phyloP scores from a whole-genome alignment of 2,113 vertebrate genomes.

The Poeciliopsis retropinna region DNA sequence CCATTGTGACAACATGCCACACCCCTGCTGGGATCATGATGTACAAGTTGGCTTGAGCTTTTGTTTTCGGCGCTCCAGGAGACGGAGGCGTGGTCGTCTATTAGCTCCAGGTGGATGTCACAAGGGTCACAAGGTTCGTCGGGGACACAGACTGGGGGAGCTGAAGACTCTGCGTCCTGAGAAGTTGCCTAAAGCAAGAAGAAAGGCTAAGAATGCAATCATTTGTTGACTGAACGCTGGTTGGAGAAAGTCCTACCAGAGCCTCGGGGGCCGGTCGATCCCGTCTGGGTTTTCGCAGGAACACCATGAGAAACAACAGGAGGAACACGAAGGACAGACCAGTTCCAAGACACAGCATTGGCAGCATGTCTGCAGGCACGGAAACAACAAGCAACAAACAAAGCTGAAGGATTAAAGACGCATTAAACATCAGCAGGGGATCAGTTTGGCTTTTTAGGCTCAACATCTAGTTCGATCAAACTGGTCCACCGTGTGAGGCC shows the following conservation, averaged over 20 bases:
- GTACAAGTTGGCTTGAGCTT: conserved; percentile 3
- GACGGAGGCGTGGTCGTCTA: conserved; percentile 37
- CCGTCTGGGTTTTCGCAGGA: conserved; percentile 26
- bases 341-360: conserved; percentile 18
- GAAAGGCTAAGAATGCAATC: not conserved
- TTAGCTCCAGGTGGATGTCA: conserved; percentile 55
- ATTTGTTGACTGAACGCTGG: not conserved
- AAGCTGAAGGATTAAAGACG: not conserved
- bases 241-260: conserved; percentile 37
- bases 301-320: conserved; percentile 25
- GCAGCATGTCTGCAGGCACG: conserved; percentile 46
- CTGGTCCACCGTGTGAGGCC: not conserved
- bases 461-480: not conserved
- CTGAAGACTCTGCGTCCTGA: conserved; percentile 28
- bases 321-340: conserved; percentile 42
- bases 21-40: not conserved
- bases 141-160: conserved; percentile 14
- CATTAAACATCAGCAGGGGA: not conserved
- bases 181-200: conserved; percentile 22
- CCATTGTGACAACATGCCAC: conserved; percentile 25
- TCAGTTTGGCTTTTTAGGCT: not conserved
- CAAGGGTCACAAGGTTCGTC: conserved; percentile 43
- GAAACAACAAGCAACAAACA: not conserved
- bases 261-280: conserved; percentile 18
- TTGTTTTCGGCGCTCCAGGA: conserved; percentile 3